phyloP scores from a whole-genome alignment of 2,113 vertebrate genomes.

The Amphiprion percula region DNA sequence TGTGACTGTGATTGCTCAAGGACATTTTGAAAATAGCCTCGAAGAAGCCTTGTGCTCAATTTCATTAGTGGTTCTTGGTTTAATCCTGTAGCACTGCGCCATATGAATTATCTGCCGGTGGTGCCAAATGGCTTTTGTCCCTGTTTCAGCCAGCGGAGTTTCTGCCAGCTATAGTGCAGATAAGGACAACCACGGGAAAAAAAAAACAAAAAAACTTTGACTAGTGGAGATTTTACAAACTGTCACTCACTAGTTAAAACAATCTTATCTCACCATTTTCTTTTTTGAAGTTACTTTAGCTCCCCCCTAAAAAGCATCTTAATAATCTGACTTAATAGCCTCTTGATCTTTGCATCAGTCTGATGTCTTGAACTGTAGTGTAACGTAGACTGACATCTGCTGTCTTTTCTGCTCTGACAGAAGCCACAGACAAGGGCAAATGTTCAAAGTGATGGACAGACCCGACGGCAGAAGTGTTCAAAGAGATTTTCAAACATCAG shows the following conservation, averaged over 20 bases:
- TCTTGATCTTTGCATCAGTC: conserved; percentile 1
- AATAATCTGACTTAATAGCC: no score
- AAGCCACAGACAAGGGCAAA: not conserved
- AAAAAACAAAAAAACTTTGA: conserved; percentile 17
- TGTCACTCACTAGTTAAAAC: not conserved
- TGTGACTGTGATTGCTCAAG: conserved; percentile 60
- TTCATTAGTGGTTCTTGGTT: conserved; percentile 69
- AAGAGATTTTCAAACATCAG: not conserved
- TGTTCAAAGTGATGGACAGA: not conserved
- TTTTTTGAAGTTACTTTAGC: not conserved
- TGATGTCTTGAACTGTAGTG: not conserved
- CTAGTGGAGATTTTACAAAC: conserved; percentile 16
- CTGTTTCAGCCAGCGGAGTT: conserved; percentile 32
- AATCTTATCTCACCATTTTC: conserved; percentile 5
- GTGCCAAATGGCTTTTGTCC: conserved; percentile 74
- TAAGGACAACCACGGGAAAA: conserved; percentile 35
- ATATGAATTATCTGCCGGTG: conserved; percentile 59
- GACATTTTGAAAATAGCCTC: conserved; percentile 66
- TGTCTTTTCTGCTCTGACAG: conserved; percentile 9
- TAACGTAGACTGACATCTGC: not conserved
- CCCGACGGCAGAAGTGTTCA: not conserved
- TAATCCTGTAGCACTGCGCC: conserved; percentile 60
- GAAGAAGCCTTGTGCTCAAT: conserved; percentile 58
- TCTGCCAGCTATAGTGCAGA: conserved; percentile 45
- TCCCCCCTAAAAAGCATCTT: no score